phyloP scores from a whole-genome alignment of 2,113 vertebrate species.

The Pseudorectes ferrugineus region DNA sequence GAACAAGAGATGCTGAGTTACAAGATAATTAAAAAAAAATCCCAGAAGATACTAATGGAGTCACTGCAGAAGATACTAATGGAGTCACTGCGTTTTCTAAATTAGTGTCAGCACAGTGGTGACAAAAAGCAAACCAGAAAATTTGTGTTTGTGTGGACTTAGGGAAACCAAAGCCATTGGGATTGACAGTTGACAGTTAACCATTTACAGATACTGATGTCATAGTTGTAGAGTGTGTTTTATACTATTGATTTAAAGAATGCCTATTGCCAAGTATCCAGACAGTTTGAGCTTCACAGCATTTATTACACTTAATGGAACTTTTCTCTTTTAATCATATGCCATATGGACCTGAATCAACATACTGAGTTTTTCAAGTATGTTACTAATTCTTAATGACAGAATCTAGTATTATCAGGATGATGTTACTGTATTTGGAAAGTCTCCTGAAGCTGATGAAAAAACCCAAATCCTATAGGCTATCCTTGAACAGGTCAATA shows the following conservation, averaged over 20 bases:
- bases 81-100: neutral
- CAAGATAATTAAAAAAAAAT: conserved; percentile 6
- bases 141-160: neutral
- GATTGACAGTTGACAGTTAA: neutral
- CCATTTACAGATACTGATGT: neutral
- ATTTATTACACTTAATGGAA: neutral
- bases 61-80: neutral
- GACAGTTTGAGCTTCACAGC: neutral
- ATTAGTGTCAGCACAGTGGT: neutral
- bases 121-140: neutral
- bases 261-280: neutral
- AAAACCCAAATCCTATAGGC: neutral
- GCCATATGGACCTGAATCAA: conserved; percentile 15
- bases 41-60: neutral
- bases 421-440: neutral
- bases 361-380: neutral
- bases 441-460: neutral
- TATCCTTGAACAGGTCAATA: neutral
- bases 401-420: neutral
- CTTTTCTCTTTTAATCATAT: neutral
- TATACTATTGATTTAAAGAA: neutral
- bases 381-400: conserved; percentile 4
- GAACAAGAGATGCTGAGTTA: conserved; percentile 6
- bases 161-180: neutral
- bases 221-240: neutral